Evolutionary conservation across 2,113 vertebrate genomes (phyloP), one percentile per base, ranked within the genome.

Genomic region (Seriola dumerili): DNA sequence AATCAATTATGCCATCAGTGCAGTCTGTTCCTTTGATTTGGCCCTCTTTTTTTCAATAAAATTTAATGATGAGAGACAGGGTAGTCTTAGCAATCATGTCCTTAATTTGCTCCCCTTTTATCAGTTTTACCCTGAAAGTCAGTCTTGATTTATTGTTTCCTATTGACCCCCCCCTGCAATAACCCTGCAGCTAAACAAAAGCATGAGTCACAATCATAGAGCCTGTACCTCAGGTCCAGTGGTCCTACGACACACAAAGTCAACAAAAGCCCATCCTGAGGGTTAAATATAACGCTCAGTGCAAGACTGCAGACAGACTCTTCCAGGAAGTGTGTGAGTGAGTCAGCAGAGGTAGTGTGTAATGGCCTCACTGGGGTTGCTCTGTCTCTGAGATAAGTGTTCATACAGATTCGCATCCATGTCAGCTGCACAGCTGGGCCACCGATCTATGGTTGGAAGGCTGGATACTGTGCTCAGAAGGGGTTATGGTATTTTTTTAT

Each of bases 271-370:
- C 6, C 78, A 81, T 87, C 58, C 82, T 88, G 83, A 69, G 52
- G 14, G 85, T 91, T 93, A 91, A 88, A 92, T 89, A 85, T 88
- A 88, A 85, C 52, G 36, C 21, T 40, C 13, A 1, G 38, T 71
- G 72, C 72, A 86, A 67, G 21, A 38, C 78, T 80, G 78, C 85
- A 75, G 74, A 61, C 57, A 32, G 69, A 11, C 69, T 80, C 81
- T 74, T 90, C 64, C 88, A 91, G 90, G 93, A 93, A 94, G 89
- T 90, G 84, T 81, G 81, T 52, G 61, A 64, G 76, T 85, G 58
- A 71, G 57, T 87, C 58, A 84, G 72, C 74, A 21, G 67, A 63
- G 74, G 68, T 81, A 38, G 40, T 67, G 76, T 80, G 73, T 78
- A 85, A 89, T 72, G 83, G 73, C 82, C 80, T 86, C 59, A 8